These are phyloP conservation scores for Catocala fraxini DNA, from an alignment of 2,888 invertebrate species.

Conservation along the genomic window DNA sequence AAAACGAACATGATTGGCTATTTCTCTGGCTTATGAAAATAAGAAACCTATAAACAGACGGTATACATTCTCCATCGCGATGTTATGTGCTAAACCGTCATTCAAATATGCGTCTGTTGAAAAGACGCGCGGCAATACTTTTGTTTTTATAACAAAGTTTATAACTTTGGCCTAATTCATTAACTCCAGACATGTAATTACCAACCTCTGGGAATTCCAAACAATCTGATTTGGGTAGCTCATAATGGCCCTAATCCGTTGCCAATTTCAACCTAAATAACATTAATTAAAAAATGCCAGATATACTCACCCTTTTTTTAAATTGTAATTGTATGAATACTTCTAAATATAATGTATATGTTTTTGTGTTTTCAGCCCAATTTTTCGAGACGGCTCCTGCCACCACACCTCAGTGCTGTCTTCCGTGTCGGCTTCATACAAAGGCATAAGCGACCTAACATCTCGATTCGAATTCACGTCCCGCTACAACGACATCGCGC, in stretches of 20 bases:
- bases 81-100: too few relatives aligned
- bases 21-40: not conserved
- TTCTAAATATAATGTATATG: not conserved
- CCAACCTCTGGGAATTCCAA: constrained; percentile 13
- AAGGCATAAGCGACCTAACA: constrained; percentile 89
- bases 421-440: constrained; percentile 93
- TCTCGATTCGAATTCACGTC: constrained; percentile 85
- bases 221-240: constrained; percentile 23
- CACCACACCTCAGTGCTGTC: constrained; percentile 94
- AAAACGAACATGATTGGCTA: too few relatives aligned
- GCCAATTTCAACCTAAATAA: constrained; percentile 14
- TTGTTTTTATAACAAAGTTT: too few relatives aligned
- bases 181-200: constrained; percentile 8
- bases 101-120: too few relatives aligned
- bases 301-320: not conserved
- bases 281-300: constrained; percentile 15
- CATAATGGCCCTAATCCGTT: constrained; percentile 20
- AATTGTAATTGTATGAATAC: not conserved
- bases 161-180: constrained; percentile 12
- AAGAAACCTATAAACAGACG: not conserved
- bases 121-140: too few relatives aligned
- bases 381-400: constrained; percentile 93
- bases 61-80: too few relatives aligned
- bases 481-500: constrained; percentile 94
- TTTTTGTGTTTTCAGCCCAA: constrained; percentile 83